phyloP scores from a whole-genome alignment of 2,888 invertebrate species.

The Andrena camellia region DNA sequence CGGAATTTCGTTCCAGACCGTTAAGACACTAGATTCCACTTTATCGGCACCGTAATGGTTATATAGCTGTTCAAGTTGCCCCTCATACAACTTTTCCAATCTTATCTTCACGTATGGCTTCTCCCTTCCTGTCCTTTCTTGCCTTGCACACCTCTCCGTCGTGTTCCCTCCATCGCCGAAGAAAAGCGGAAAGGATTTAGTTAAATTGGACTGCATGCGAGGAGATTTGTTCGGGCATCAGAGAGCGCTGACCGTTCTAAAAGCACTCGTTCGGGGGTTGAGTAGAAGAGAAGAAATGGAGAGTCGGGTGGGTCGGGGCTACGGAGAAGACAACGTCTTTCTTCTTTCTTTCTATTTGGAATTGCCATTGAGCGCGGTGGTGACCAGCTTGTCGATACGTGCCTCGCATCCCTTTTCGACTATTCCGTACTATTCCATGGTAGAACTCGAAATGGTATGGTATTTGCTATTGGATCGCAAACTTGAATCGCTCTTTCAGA shows the following conservation, averaged over 20 bases:
- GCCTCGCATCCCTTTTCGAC: conserved; percentile 74
- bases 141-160: conserved; percentile 12
- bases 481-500: conserved; percentile 44
- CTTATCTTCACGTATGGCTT: conserved; percentile 86
- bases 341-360: conserved; percentile 72
- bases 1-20: conserved; percentile 83
- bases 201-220: conserved; percentile 85
- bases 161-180: conserved; percentile 20
- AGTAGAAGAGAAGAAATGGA: conserved; percentile 40
- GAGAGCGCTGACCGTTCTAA: conserved; percentile 80
- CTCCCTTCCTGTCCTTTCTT: conserved; percentile 58
- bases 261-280: conserved; percentile 63
- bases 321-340: conserved; percentile 52
- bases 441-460: conserved; percentile 72
- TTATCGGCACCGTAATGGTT: conserved; percentile 84
- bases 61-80: conserved; percentile 84
- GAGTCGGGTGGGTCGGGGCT: conserved; percentile 39
- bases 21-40: conserved; percentile 84
- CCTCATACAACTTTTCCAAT: conserved; percentile 87
- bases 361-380: conserved; percentile 70
- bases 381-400: conserved; percentile 81
- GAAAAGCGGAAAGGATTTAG: conserved; percentile 85
- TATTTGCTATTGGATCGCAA: conserved; percentile 68
- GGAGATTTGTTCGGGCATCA: conserved; percentile 81
- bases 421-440: conserved; percentile 50